Base-by-base conservation (phyloP, 2,797 vertebrate species). In the Tokudaia tokunoshimensis region DNA sequence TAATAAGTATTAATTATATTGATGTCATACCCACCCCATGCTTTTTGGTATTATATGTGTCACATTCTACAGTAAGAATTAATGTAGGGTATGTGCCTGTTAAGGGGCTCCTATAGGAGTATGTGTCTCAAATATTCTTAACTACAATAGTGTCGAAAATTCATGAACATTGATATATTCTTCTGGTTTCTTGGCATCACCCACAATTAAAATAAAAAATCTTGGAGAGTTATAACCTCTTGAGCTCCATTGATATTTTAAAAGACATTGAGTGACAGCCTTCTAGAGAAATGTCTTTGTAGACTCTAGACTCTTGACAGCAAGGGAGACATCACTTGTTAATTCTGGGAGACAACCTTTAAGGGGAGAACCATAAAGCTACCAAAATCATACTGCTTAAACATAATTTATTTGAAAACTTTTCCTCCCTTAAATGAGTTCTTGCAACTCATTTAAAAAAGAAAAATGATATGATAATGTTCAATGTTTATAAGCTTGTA, bases 191-290 rank as follows among this genome's bases (percentile, higher is more conserved):
- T 67, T 70, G 31, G 14, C 76, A 1, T 89, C 82, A 81, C 7
- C 5, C 31, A 96, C 67, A 86, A 91, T 84, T 63, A 84, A 95
- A 67, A 84, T 50, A 44, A 74, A 61, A 0, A 65, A 17, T 26
- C 1, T 90, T 15, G 85, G 2, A 19, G 24, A 93, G 10, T 15
- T 13, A 52, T 37, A 78, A 31, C 6, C 17, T 37, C 22, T 94
- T 87, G 78, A 87, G 26, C 4, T 86, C 24, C 79, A 74, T 44
- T 80, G 65, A 91, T 82, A 74, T 94, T 94, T 91, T 72, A 24
- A 20, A 89, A 47, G 22, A 55, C 4, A 63, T 6, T 67, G 2
- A 34, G 4, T 86, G 22, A 59, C 26, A 61, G 55, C 88, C 8
- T 87, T 97, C 41, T 65, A 13, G 83, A 10, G 20, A 59, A 94